A percentile compares a stretch with the other conserved stretches of the same genome.
These are phyloP conservation scores for Babylonia areolata DNA, from an alignment of 1,140 invertebrate genomes.

Conservation along the genomic window DNA sequence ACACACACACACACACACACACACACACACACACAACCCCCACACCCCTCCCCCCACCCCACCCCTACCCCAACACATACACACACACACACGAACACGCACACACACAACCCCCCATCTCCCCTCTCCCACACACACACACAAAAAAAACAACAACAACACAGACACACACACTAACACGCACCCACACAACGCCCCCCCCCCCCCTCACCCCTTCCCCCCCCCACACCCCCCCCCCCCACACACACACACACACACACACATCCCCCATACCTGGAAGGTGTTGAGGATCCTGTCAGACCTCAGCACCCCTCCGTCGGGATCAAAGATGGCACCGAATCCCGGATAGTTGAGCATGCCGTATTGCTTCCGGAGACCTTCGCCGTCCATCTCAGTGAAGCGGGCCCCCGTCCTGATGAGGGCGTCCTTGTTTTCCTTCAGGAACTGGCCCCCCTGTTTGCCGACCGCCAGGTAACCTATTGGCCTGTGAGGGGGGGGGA, in stretches of 20 bases:
- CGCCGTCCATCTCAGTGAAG: not conserved
- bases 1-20: no score
- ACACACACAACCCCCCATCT: no score
- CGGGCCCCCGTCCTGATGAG: not conserved
- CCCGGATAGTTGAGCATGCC: slow-evolving; percentile 60
- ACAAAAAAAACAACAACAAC: not conserved
- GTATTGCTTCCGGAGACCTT: slow-evolving; percentile 35
- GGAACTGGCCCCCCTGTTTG: not conserved
- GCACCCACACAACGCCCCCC: not conserved
- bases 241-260: not conserved
- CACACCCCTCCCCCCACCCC: no score
- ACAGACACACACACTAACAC: not conserved
- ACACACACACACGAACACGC: not conserved
- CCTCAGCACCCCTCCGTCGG: slow-evolving; percentile 64
- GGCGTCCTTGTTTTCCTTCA: not conserved
- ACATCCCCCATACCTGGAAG: slow-evolving; percentile 62
- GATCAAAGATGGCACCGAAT: slow-evolving; percentile 58
- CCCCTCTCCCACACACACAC: not conserved
- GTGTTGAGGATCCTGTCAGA: slow-evolving; percentile 68
- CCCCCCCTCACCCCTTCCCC: not conserved
- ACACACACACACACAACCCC: no score
- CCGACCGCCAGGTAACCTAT: slow-evolving; percentile 21
- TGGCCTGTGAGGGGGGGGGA: no score
- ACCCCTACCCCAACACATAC: no score
- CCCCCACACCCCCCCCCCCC: no score